Evolutionary conservation across 2,797 vertebrate genomes (phyloP).

Genomic region (Anniella stebbinsi): DNA sequence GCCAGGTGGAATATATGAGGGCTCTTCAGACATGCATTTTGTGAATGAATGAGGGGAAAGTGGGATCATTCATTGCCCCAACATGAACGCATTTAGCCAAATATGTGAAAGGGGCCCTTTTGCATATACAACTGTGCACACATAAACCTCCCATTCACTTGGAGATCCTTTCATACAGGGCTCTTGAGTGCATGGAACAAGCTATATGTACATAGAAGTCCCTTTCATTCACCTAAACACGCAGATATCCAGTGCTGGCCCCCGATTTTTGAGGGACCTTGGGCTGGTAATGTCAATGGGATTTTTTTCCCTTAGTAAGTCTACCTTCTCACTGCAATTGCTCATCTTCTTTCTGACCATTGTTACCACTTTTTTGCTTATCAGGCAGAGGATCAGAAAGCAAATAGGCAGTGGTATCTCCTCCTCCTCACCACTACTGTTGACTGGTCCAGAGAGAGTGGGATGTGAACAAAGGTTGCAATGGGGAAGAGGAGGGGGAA

Average conservation of each 20-base stretch:
- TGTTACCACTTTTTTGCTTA: too few relatives aligned
- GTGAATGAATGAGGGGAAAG: background rate
- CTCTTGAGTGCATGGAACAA: background rate
- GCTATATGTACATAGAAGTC: too few relatives aligned
- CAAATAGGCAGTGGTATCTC: too few relatives aligned
- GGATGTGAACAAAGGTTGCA: background rate
- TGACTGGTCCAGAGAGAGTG: background rate
- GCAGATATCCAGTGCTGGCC: background rate
- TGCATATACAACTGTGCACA: background rate
- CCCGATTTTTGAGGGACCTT: too few relatives aligned
- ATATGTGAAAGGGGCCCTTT: background rate
- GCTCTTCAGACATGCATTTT: background rate
- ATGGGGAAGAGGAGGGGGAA: too few relatives aligned
- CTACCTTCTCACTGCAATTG: too few relatives aligned
- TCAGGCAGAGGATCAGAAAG: too few relatives aligned
- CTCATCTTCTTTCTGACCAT: too few relatives aligned
- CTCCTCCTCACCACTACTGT: too few relatives aligned
- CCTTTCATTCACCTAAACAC: background rate
- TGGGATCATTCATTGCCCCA: background rate
- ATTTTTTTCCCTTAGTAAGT: too few relatives aligned
- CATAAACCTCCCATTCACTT: background rate
- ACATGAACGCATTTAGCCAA: background rate
- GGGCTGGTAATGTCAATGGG: background rate
- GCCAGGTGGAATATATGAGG: too few relatives aligned
- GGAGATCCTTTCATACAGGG: background rate